Base-by-base conservation (phyloP, 2,113 vertebrate genomes). In the Mola mola region DNA sequence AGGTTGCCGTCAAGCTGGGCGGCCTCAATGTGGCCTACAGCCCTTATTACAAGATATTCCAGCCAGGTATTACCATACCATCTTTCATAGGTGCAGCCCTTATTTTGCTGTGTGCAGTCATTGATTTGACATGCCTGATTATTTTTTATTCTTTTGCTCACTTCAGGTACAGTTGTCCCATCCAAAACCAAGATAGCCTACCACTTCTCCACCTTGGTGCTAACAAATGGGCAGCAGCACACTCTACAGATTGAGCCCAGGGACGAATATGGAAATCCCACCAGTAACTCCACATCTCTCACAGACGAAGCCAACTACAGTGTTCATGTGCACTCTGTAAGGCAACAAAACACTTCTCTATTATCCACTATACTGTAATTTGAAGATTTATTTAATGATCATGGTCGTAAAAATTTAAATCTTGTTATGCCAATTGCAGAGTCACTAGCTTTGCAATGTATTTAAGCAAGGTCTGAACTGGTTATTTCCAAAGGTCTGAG, bases 141-240 rank as follows among this genome's bases (percentile, higher is more conserved):
- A 11, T 19, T 24, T 20, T 53, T 6, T 40, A 1, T 53, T 7
- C 5, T 65, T 73, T 15, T 72, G 1, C 90, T 59, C 77, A 8
- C 80, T 85, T 75, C 85, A 99, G 97, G 97, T 72, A 94, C 93
- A 75, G 96, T 98, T 61, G 95, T 97, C 87, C 97, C 97, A 67
- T 96, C 95, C 47, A 99, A 99, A 91, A 99, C 97, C 66, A 96
- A 98, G 92, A 98, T 99, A 37, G 92, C 95, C 28, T 96, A 94
- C 86, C 97, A 98, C 88, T 98, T 99, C 84, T 99, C 97, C 62
- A 99, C 97, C 33, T 90, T 99, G 87, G 96, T 99, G 69, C 90
- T 98, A 86, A 96, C 94, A 12, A 94, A 92, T 58, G 94, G 95
- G 52, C 93, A 98, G 75, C 95, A 95, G 63, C 96, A 99, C 82